Percentiles rank a stretch among this genome's conserved stretches.
These are phyloP conservation scores for Rhamnusium bicolor DNA, from an alignment of 2,888 invertebrate genomes.

Conservation along the genomic window DNA sequence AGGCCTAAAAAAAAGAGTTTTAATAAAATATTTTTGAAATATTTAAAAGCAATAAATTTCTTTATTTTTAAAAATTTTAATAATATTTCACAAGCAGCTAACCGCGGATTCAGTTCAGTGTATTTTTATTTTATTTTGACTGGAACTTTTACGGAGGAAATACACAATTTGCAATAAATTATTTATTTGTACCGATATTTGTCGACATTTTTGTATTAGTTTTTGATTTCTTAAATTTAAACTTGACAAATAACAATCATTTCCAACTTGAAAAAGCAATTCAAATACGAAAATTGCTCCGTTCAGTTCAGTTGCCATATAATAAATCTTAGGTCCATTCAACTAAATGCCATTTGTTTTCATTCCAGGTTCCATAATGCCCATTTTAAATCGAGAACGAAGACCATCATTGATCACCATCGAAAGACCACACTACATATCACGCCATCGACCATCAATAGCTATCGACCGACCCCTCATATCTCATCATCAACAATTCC, in stretches of 20 bases:
- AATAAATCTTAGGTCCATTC: neutral
- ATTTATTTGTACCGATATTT: no score
- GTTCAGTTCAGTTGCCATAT: neutral
- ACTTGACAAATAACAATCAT: neutral
- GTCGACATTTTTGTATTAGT: no score
- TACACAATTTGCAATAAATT: no score
- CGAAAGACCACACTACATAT: conserved; percentile 60
- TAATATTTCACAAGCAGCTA: no score
- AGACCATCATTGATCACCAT: conserved; percentile 65
- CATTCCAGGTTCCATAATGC: conserved; percentile 65
- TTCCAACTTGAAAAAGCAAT: neutral
- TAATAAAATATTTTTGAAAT: no score
- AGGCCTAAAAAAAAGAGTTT: no score
- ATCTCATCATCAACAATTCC: conserved; percentile 50
- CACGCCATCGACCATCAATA: conserved; percentile 59
- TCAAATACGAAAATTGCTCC: neutral
- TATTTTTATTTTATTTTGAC: no score
- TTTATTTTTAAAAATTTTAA: no score
- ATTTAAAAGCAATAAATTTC: no score
- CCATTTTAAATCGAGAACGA: conserved; percentile 64
- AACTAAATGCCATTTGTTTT: conserved; percentile 16
- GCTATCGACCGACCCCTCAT: conserved; percentile 56
- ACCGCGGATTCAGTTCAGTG: no score
- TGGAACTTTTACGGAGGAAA: no score
- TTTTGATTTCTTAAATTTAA: neutral